Evolutionary conservation across 2,113 vertebrate species (phyloP).

Genomic region (Coregonus clupeaformis): DNA sequence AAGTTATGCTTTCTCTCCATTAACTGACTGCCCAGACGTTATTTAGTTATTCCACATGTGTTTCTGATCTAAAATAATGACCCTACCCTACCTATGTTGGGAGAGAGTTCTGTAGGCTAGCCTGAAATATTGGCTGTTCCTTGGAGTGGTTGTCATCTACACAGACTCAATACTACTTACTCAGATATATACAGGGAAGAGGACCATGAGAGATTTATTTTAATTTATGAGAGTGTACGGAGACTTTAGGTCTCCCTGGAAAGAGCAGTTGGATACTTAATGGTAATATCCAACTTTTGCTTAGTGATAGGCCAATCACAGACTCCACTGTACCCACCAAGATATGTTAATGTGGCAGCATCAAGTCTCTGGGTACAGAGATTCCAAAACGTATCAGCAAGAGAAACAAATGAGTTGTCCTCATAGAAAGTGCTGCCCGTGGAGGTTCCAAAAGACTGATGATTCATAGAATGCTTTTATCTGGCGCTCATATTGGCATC

Average conservation of each 20-base stretch:
- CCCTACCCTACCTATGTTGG: conserved; percentile 62
- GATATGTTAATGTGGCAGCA: conserved; percentile 65
- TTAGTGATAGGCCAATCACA: conserved; percentile 64
- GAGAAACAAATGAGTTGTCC: conserved; percentile 56
- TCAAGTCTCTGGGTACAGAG: conserved; percentile 60
- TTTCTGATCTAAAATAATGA: conserved; percentile 69
- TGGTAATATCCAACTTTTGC: conserved; percentile 21
- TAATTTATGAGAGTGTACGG: no score
- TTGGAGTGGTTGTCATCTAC: conserved; percentile 44
- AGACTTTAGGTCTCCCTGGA: conserved; percentile 53
- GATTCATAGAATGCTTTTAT: conserved; percentile 67
- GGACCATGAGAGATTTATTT: no score
- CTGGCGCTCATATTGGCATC: conserved; percentile 54
- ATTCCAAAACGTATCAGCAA: conserved; percentile 65
- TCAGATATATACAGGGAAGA: conserved; percentile 39
- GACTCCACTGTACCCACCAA: conserved; percentile 47
- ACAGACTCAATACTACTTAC: neutral
- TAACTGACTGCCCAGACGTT: conserved; percentile 52
- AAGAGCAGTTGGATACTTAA: conserved; percentile 53
- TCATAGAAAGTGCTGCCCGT: conserved; percentile 52
- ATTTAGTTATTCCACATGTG: conserved; percentile 50
- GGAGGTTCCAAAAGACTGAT: conserved; percentile 62
- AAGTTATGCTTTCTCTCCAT: conserved; percentile 42
- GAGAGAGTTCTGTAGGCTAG: conserved; percentile 55
- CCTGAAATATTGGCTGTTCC: conserved; percentile 51